phyloP scores from a whole-genome alignment of 2,888 invertebrate species.

The Synergus itoensis region DNA sequence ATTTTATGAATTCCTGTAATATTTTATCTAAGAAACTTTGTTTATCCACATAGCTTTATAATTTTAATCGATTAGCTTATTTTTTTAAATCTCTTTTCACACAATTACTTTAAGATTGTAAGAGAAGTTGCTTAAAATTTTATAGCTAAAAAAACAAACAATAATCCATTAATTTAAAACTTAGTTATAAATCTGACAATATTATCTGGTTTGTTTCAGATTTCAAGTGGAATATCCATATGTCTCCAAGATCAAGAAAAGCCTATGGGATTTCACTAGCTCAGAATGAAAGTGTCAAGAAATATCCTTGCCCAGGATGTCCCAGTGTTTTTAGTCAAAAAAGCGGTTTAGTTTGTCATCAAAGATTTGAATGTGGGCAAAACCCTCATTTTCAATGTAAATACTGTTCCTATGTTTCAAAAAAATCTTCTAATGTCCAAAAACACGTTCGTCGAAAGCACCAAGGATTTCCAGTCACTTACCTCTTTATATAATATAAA shows the following conservation, averaged over 20 bases:
- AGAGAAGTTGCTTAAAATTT: too few species aligned
- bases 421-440: conserved; percentile 44
- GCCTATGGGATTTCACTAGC: neutral
- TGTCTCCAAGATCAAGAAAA: conserved; percentile 1
- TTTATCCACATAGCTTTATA: too few species aligned
- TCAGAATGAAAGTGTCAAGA: neutral
- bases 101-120: neutral
- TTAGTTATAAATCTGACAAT: neutral
- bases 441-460: conserved; percentile 38
- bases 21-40: too few species aligned
- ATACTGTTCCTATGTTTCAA: conserved; percentile 45
- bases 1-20: neutral
- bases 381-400: conserved; percentile 56
- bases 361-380: conserved; percentile 39
- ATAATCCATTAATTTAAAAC: neutral
- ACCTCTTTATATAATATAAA: conserved; percentile 24
- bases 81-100: neutral
- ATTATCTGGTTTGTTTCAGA: conserved; percentile 18
- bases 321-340: conserved; percentile 37
- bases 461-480: conserved; percentile 29
- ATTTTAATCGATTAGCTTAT: neutral
- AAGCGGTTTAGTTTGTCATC: conserved; percentile 31
- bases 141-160: neutral
- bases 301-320: conserved; percentile 36
- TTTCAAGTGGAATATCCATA: conserved; percentile 22